These are phyloP conservation scores for Marronus borbonicus DNA, from an alignment of 2,888 invertebrate species.

Conservation along the genomic window DNA sequence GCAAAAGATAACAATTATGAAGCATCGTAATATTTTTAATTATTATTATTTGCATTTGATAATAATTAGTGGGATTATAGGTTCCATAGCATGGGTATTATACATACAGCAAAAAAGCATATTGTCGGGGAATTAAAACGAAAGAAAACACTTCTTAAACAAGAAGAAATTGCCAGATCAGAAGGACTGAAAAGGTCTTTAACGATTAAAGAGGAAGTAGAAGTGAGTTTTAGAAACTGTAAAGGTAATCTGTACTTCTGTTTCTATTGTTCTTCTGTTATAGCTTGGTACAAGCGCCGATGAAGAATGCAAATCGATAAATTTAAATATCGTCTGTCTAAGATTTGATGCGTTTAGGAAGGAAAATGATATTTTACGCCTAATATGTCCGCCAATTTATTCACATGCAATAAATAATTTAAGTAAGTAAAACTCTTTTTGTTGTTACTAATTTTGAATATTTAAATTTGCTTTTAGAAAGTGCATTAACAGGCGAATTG, in stretches of 20 bases:
- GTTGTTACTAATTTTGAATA: slow-evolving; percentile 7
- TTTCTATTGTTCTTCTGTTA: slow-evolving; percentile 56
- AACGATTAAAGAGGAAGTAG: slow-evolving; percentile 67
- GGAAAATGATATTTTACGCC: slow-evolving; percentile 70
- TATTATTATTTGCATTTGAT: no score
- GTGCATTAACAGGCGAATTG: slow-evolving; percentile 87
- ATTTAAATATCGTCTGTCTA: slow-evolving; percentile 85
- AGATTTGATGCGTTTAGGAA: slow-evolving; percentile 84
- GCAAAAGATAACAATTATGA: slow-evolving; percentile 75
- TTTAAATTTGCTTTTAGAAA: slow-evolving; percentile 73
- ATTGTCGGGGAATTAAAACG: slow-evolving; percentile 78
- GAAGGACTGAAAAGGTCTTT: slow-evolving; percentile 64
- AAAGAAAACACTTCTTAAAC: slow-evolving; percentile 73
- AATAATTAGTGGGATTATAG: slow-evolving; percentile 67
- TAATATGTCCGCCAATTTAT: slow-evolving; percentile 81
- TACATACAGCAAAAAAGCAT: slow-evolving; percentile 88
- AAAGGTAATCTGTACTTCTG: not conserved
- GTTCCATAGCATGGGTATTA: slow-evolving; percentile 88
- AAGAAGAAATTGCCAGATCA: slow-evolving; percentile 66
- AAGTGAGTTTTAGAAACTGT: slow-evolving; percentile 65
- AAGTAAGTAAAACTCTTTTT: slow-evolving; percentile 74
- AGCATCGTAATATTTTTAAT: slow-evolving; percentile 72
- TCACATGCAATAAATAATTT: slow-evolving; percentile 86
- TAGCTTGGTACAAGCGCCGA: slow-evolving; percentile 74
- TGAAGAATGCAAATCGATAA: slow-evolving; percentile 78